These are phyloP conservation scores for Gallinago solitaria DNA, from an alignment of 2,797 vertebrate genomes.

Conservation along the genomic window DNA sequence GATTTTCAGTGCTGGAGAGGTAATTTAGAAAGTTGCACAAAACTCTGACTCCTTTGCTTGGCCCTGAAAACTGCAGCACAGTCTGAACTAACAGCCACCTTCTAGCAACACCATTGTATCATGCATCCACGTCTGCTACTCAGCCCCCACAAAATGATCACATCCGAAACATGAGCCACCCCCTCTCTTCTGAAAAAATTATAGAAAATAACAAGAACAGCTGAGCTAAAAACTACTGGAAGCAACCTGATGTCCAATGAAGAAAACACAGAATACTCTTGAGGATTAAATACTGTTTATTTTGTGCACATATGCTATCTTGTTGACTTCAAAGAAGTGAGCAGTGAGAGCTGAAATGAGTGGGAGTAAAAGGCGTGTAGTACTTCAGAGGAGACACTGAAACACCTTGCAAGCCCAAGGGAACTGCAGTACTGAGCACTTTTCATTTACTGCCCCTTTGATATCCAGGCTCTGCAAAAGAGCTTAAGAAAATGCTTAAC, in stretches of 20 bases:
- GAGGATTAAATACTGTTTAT: not conserved
- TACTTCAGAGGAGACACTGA: not conserved
- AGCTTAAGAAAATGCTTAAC: not conserved
- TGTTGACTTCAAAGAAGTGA: not conserved
- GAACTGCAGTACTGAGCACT: not conserved
- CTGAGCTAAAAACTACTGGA: slow-evolving; percentile 18
- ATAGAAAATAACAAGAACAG: not conserved
- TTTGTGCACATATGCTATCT: not conserved
- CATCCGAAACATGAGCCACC: not conserved
- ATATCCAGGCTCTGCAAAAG: not conserved
- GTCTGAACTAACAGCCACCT: not conserved
- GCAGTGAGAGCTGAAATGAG: not conserved
- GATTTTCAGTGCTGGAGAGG: not conserved
- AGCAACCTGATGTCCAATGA: not conserved
- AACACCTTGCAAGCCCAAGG: not conserved
- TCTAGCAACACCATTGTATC: not conserved
- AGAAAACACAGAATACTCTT: slow-evolving; percentile 8
- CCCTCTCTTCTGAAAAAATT: not conserved
- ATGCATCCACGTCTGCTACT: not conserved
- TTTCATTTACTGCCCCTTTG: not conserved
- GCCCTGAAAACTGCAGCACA: not conserved
- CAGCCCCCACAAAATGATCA: not conserved
- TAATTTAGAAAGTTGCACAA: not conserved
- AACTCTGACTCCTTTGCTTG: not conserved
- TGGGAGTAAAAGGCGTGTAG: not conserved